A percentile compares a stretch with the other conserved stretches of the same genome.
Conservation (phyloP, 2,888 invertebrate genomes). For the Smittia aterrima region DNA sequence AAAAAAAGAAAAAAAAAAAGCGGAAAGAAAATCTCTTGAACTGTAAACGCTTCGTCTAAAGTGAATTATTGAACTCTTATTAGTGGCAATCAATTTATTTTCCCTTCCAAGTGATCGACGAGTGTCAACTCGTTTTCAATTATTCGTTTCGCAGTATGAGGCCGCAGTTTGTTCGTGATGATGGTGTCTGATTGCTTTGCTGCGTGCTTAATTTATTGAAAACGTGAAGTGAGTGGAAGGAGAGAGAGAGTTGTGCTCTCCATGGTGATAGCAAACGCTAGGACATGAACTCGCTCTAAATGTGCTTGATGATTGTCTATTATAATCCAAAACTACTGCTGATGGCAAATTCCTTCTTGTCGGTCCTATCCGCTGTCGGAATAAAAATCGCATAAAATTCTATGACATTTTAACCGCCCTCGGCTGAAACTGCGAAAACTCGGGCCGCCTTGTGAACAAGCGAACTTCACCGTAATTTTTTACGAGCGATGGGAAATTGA, state of each 20-base stretch:
- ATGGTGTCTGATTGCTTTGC: constrained; percentile 41
- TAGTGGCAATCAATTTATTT: background rate
- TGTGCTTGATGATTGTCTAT: constrained; percentile 30
- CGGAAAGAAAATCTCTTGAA: background rate
- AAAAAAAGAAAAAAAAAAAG: background rate
- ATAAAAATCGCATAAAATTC: constrained; percentile 8
- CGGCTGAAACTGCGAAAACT: background rate
- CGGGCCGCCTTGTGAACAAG: background rate
- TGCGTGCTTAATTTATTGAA: constrained; percentile 40
- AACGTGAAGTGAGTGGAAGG: background rate
- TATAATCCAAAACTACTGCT: background rate
- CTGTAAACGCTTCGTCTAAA: background rate
- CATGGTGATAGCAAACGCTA: background rate
- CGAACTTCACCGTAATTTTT: constrained; percentile 28
- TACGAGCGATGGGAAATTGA: constrained; percentile 41
- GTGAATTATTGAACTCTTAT: constrained; percentile 10
- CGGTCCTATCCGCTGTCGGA: constrained; percentile 2
- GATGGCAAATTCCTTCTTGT: background rate
- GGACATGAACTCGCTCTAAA: constrained; percentile 17
- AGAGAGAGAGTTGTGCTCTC: background rate
- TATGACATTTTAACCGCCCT: constrained; percentile 12
- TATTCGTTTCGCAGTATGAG: constrained; percentile 31
- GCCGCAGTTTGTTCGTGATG: constrained; percentile 28
- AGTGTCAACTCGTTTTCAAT: constrained; percentile 26
- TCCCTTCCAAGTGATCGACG: background rate